Percentiles rank a stretch among this genome's conserved stretches.
These are phyloP conservation scores for Psilopogon haemacephalus DNA, from an alignment of 2,113 vertebrate species.

Conservation along the genomic window DNA sequence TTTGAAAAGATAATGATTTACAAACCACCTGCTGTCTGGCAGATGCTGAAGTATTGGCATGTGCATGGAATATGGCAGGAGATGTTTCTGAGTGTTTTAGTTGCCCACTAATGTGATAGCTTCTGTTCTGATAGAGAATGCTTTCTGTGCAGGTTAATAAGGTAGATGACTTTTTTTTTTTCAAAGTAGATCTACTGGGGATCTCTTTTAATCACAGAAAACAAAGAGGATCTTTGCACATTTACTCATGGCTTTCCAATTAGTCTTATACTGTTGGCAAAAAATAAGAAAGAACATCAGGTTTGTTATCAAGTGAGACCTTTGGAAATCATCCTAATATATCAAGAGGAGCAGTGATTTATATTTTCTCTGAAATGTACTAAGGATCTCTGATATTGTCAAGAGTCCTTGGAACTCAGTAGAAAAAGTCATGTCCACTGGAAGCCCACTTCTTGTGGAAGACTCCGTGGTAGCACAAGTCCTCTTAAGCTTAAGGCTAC, in stretches of 20 bases:
- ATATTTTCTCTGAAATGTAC: not conserved
- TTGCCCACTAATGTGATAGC: not conserved
- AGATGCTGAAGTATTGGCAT: conserved; percentile 57
- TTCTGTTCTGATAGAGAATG: not conserved
- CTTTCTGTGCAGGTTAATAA: conserved; percentile 10
- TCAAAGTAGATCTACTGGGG: not conserved
- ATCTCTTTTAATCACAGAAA: not conserved
- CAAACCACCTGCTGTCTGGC: conserved; percentile 52
- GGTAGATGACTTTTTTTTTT: not conserved
- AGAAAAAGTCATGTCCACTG: not conserved
- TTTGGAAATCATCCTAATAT: not conserved
- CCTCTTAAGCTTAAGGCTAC: not conserved
- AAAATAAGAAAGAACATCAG: not conserved
- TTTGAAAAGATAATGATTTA: conserved; percentile 62
- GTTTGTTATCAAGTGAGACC: not conserved
- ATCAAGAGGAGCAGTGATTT: not conserved
- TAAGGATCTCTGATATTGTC: not conserved
- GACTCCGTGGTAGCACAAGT: not conserved
- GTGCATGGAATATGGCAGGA: conserved; percentile 6
- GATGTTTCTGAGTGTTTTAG: conserved; percentile 15
- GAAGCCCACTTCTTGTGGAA: not conserved
- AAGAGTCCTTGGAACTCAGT: not conserved
- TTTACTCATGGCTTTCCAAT: not conserved
- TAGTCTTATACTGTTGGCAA: not conserved
- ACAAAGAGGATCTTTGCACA: not conserved